Percentiles rank a stretch among this genome's conserved stretches.
These are phyloP conservation scores for Rhincodon typus DNA, from an alignment of 2,797 vertebrate species.

Conservation along the genomic window DNA sequence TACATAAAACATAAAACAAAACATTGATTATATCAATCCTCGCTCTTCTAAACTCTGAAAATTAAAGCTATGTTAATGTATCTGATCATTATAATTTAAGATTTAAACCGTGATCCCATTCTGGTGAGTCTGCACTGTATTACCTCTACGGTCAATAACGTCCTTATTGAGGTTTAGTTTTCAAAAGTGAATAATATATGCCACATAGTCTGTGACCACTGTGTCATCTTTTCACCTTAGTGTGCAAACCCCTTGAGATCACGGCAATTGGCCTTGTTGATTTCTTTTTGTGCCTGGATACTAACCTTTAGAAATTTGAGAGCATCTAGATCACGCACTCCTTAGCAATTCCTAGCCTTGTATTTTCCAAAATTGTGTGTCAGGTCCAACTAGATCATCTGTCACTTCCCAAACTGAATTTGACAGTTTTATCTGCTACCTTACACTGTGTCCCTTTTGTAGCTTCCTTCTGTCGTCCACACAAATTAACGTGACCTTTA, in stretches of 20 bases:
- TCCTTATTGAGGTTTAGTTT: background rate
- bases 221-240: background rate
- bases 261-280: background rate
- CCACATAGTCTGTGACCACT: background rate
- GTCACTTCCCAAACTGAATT: background rate
- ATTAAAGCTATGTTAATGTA: background rate
- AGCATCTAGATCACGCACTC: background rate
- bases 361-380: background rate
- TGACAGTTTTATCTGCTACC: background rate
- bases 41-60: background rate
- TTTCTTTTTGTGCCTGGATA: background rate
- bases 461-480: background rate
- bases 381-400: background rate
- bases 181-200: background rate
- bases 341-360: background rate
- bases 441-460: background rate
- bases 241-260: background rate
- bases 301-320: background rate
- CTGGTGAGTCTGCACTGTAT: background rate
- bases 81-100: background rate
- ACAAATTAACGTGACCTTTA: background rate
- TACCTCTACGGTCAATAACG: background rate
- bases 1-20: background rate
- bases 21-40: background rate
- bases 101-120: background rate